Evolutionary conservation across 2,888 invertebrate species (phyloP).

Genomic region (Yponomeuta plumbellus): DNA sequence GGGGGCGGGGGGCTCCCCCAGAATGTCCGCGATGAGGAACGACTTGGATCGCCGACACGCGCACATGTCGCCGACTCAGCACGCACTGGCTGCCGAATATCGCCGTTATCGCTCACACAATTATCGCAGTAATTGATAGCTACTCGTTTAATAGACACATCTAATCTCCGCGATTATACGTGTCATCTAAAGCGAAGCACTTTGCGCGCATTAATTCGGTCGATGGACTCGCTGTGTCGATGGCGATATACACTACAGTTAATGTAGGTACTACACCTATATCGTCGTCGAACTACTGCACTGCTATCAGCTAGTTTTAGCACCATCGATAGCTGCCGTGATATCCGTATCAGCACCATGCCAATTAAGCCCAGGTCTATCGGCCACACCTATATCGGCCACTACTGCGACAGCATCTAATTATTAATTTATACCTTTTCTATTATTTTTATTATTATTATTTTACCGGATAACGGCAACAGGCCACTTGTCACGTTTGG

Average conservation of each 20-base stretch:
- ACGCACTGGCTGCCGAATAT: background rate
- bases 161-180: slow-evolving; percentile 7
- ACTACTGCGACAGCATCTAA: no score
- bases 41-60: slow-evolving; percentile 64
- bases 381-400: no score
- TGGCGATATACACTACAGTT: background rate
- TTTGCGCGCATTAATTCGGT: background rate
- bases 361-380: no score
- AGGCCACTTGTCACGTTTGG: no score
- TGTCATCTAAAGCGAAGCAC: background rate
- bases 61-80: slow-evolving; percentile 51
- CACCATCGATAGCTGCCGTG: no score
- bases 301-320: no score
- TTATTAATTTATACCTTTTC: no score
- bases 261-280: background rate
- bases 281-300: no score
- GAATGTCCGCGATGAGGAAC: slow-evolving; percentile 63
- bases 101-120: background rate
- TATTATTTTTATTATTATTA: no score
- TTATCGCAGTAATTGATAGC: slow-evolving; percentile 8
- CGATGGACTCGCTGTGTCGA: background rate
- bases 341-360: no score
- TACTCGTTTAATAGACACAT: background rate
- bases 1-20: slow-evolving; percentile 38
- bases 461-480: no score